These are phyloP conservation scores for Falco rusticolus DNA, from an alignment of 2,797 vertebrate species.

Conservation along the genomic window DNA sequence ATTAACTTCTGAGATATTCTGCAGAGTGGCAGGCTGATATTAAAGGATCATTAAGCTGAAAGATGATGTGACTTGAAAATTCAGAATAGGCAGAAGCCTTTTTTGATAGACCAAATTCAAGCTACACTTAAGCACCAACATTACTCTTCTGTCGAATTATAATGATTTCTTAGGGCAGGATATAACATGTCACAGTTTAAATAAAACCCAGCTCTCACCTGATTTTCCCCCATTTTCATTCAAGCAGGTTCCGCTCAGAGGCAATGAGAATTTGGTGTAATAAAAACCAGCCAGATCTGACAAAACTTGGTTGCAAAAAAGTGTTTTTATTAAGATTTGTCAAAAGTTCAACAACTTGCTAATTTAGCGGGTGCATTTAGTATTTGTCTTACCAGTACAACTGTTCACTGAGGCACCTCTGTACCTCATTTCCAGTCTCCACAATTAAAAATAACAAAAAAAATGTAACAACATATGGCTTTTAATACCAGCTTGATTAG, in stretches of 20 bases:
- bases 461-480: background rate
- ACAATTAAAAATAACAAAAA: background rate
- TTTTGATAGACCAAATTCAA: conserved; percentile 28
- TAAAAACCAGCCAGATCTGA: background rate
- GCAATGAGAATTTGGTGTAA: background rate
- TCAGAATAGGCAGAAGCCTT: conserved; percentile 27
- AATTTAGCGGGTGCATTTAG: background rate
- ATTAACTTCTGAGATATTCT: background rate
- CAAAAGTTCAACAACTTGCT: background rate
- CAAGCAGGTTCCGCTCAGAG: background rate
- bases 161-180: background rate
- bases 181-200: background rate
- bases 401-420: background rate
- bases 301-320: background rate
- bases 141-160: background rate
- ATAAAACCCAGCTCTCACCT: background rate
- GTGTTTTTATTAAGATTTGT: background rate
- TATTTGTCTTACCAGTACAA: background rate
- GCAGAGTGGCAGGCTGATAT: conserved; percentile 5
- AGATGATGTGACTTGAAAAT: conserved; percentile 6
- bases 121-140: background rate
- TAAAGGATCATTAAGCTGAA: conserved; percentile 53
- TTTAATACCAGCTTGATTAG: background rate
- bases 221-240: background rate
- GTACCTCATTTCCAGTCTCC: background rate